phyloP scores from a whole-genome alignment of 2,797 vertebrate genomes.

The Hydrophis major region DNA sequence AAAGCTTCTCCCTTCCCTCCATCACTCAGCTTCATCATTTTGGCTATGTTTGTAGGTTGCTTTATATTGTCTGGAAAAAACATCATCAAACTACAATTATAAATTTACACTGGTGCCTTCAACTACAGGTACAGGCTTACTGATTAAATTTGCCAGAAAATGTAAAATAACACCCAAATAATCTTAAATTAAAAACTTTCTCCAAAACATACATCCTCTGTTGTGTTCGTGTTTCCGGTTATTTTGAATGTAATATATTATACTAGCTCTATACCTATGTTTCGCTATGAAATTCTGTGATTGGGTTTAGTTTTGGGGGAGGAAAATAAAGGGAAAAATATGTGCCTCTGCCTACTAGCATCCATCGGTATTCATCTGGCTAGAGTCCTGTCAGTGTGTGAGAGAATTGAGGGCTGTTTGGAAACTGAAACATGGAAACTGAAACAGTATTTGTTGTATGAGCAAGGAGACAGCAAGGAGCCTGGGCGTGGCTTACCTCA shows the following conservation, averaged over 20 bases:
- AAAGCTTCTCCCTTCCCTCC: constrained; percentile 84
- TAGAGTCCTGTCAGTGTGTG: too few relatives aligned
- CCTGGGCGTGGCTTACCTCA: too few relatives aligned
- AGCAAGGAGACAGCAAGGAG: too few relatives aligned
- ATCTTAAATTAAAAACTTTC: neutral
- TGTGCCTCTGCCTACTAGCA: too few relatives aligned
- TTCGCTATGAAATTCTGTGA: too few relatives aligned
- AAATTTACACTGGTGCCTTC: constrained; percentile 1
- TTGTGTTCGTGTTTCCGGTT: neutral
- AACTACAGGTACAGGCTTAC: neutral
- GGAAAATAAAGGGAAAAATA: too few relatives aligned
- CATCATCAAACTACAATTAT: constrained; percentile 37
- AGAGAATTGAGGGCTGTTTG: too few relatives aligned
- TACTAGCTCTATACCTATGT: too few relatives aligned
- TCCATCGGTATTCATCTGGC: too few relatives aligned
- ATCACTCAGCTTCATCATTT: constrained; percentile 76
- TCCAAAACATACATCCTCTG: neutral
- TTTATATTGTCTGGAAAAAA: constrained; percentile 63
- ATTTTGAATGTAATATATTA: rapidly evolving
- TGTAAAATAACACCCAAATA: neutral
- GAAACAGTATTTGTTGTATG: too few relatives aligned
- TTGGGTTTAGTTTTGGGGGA: too few relatives aligned
- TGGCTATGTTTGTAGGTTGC: constrained; percentile 72
- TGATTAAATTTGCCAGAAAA: constrained; percentile 6
- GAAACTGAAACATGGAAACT: too few relatives aligned